These are phyloP conservation scores for Microcebus jonahi DNA, from an alignment of 2,113 vertebrate species.

Conservation along the genomic window DNA sequence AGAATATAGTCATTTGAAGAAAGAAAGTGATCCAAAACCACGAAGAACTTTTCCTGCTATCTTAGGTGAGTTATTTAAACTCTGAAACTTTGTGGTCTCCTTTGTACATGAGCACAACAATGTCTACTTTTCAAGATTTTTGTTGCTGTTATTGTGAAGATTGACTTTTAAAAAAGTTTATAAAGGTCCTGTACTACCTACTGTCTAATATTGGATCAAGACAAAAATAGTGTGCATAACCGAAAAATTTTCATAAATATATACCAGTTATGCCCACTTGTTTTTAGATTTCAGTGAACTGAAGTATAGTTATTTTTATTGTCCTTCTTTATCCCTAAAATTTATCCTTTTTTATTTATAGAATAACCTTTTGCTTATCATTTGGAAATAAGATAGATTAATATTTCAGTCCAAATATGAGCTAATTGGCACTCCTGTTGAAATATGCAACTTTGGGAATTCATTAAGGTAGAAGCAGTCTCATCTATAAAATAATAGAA, in stretches of 20 bases:
- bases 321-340: not conserved
- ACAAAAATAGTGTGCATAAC: not conserved
- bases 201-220: not conserved
- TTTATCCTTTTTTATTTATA: not conserved
- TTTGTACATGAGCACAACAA: not conserved
- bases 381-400: not conserved
- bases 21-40: not conserved
- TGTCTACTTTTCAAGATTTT: not conserved
- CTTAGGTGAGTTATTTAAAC: not conserved
- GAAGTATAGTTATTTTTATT: not conserved
- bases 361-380: not conserved
- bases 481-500: not conserved
- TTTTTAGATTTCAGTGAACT: not conserved
- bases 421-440: not conserved
- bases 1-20: not conserved
- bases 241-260: not conserved
- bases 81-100: not conserved
- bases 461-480: not conserved
- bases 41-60: not conserved
- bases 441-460: not conserved
- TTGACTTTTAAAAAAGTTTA: not conserved
- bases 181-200: not conserved
- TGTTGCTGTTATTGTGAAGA: not conserved
- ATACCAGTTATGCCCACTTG: not conserved
- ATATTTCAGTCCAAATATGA: not conserved